These are phyloP conservation scores for Patella vulgata DNA, from an alignment of 1,140 invertebrate genomes.

Conservation along the genomic window DNA sequence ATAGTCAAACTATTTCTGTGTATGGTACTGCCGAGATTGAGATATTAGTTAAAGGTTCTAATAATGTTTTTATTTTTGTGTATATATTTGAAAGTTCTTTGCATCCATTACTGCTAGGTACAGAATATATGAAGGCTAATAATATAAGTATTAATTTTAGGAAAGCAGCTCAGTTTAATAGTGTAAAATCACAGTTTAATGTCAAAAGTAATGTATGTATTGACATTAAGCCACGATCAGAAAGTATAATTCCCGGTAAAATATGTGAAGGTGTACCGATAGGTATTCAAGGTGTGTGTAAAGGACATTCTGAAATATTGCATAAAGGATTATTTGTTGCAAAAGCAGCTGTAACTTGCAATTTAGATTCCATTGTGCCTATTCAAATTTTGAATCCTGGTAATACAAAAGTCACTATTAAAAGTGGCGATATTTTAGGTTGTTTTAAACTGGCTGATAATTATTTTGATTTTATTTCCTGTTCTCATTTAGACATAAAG, in stretches of 20 bases:
- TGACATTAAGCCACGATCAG: constrained; percentile 1
- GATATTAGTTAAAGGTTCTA: too few species aligned
- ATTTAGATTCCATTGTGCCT: not conserved
- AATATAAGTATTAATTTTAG: constrained; percentile 17
- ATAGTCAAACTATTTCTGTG: too few species aligned
- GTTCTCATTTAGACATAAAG: too few species aligned
- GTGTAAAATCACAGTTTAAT: constrained; percentile 11
- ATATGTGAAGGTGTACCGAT: constrained; percentile 3
- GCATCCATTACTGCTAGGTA: constrained; percentile 25
- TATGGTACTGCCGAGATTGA: too few species aligned
- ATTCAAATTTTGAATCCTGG: constrained; percentile 18
- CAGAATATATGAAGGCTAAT: constrained; percentile 5
- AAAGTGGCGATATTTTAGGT: constrained; percentile 5
- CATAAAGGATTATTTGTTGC: constrained; percentile 16
- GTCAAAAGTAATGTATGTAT: constrained; percentile 2
- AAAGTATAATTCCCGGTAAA: constrained; percentile 7
- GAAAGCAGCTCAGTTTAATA: not conserved
- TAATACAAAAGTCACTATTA: constrained; percentile 8
- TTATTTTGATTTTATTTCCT: constrained; percentile 8
- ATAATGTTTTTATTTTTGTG: not conserved
- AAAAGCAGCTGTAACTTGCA: constrained; percentile 17
- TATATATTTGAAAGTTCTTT: constrained; percentile 14
- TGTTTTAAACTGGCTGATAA: constrained; percentile 15
- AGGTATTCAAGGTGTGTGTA: constrained; percentile 3
- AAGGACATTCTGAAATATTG: not conserved